Evolutionary conservation across 64 coral and sea anemone species (phyloP).

Genomic region (Acropora yongei): DNA sequence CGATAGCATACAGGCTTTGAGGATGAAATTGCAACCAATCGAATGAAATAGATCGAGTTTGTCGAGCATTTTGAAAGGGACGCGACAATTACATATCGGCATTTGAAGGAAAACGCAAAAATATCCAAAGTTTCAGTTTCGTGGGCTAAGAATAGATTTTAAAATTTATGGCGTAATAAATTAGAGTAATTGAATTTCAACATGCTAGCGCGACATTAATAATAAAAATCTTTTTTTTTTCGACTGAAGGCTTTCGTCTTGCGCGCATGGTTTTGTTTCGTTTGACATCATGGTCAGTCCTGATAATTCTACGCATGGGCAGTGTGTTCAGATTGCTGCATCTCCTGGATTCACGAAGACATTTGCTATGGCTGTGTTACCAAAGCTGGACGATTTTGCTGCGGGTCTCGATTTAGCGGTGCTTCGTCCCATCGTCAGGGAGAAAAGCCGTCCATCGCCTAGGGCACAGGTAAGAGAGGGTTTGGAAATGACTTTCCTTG

Average conservation of each 20-base stretch:
- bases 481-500: background rate
- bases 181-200: too few species aligned
- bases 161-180: too few species aligned
- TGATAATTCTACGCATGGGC: background rate
- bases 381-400: background rate
- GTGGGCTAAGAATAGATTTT: too few species aligned
- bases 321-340: background rate
- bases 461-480: background rate
- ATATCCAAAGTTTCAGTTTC: background rate
- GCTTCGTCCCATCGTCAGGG: background rate
- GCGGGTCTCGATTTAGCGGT: background rate
- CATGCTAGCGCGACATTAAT: too few species aligned
- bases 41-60: too few species aligned
- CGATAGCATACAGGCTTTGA: background rate
- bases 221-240: background rate
- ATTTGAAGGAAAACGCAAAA: background rate
- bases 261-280: conserved; percentile 13
- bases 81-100: too few species aligned
- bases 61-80: background rate
- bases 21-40: background rate
- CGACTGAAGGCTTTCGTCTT: conserved; percentile 13
- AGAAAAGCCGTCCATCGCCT: background rate
- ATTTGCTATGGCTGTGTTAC: conserved; percentile 4
- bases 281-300: background rate
- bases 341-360: background rate